Conservation (phyloP, 64 coral and sea anemone genomes). For the Stylophora pistillata region DNA sequence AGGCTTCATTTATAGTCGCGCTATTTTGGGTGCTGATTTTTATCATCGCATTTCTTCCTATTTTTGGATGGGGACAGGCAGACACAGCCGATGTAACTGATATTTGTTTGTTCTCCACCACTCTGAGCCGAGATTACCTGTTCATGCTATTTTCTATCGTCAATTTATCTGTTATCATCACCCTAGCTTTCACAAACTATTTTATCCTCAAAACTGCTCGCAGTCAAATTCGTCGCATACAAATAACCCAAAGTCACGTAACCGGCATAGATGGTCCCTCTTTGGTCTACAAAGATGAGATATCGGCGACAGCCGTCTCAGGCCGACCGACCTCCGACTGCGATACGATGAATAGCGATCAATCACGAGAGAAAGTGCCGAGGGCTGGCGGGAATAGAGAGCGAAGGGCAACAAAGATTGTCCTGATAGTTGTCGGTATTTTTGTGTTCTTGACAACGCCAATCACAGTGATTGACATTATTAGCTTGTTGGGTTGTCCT, state of each 20-base stretch:
- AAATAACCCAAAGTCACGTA: constrained; percentile 5
- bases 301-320: neutral
- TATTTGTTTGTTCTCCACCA: constrained; percentile 85
- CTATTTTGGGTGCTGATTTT: constrained; percentile 56
- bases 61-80: constrained; percentile 66
- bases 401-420: constrained; percentile 58
- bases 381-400: neutral
- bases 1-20: constrained; percentile 21
- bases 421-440: constrained; percentile 57
- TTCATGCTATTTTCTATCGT: constrained; percentile 79
- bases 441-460: constrained; percentile 65
- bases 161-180: constrained; percentile 76
- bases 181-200: constrained; percentile 71
- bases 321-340: neutral
- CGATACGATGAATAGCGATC: neutral
- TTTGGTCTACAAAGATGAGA: neutral
- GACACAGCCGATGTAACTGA: constrained; percentile 34
- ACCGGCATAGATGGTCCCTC: neutral
- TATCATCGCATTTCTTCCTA: constrained; percentile 64
- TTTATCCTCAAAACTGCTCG: constrained; percentile 83
- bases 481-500: constrained; percentile 39
- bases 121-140: constrained; percentile 63
- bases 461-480: constrained; percentile 76
- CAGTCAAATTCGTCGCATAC: constrained; percentile 73
- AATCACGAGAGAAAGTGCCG: neutral